Evolutionary conservation across 1,140 invertebrate species (phyloP), one percentile per base, ranked within the genome.

Genomic region (Bicyclus anynana): DNA sequence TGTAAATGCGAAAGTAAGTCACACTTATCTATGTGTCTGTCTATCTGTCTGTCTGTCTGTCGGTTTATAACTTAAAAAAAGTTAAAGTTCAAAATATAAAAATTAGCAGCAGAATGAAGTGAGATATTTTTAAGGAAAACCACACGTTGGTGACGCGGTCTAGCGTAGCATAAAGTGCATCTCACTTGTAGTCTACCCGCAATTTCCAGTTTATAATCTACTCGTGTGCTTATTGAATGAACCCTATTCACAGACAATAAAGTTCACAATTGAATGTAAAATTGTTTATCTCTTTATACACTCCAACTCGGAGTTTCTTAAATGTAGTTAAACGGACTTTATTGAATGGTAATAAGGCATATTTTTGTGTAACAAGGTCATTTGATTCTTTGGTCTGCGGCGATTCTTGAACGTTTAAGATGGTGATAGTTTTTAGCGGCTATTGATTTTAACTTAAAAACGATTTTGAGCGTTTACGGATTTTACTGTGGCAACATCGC

Each of bases 201-300:
- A 53, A 54, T 48, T 54, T 44, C 42, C 27, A 37, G 42, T 54
- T 54, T 37, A 54, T 47, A 54, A 51, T 51, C 33, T 37, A 51
- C 20, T 54, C 37, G 26, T 44, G 26, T 35, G 23, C 10, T 27
- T 5, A 38, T 38, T 38, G 14, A 33, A 12, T 37, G 37, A 20
- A 18, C 42, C 13, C 7, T 47, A 54, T 54, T 12, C 42, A 14
- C 7, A 17, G 12, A 27, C 14, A 54, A 51, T 51, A 38, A 20
- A 51, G 49, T 21, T 27, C 20, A 21, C 21, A 12, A 21, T 44
- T 10, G 17, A 44, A 2, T 5, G 42, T 12, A 5, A 44, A 20
- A 12, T 5, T 21, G 3, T 16, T n/a, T n/a, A n/a, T 12, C 7
- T 20, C 23, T 23, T 7, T 4, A 12, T 21, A 44, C 1, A 44